Conservation (phyloP, 2,888 invertebrate species). For the Congeria kusceri region DNA sequence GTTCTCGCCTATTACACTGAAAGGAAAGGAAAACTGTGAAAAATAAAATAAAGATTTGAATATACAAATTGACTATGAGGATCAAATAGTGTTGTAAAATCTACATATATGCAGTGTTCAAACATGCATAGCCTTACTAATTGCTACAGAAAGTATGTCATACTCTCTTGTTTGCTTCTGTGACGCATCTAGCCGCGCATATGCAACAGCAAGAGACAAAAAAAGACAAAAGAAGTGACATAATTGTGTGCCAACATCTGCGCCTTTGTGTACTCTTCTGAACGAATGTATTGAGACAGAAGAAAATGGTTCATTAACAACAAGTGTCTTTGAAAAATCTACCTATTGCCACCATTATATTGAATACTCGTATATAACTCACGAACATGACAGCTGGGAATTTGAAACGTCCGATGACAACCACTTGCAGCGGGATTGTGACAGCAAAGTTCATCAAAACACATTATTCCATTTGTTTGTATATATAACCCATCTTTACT, state of each 20-base stretch:
- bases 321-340: too few relatives aligned
- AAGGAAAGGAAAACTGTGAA: constrained; percentile 30
- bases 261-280: too few relatives aligned
- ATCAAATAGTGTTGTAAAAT: background rate
- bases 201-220: constrained; percentile 7
- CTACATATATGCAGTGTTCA: background rate
- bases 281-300: too few relatives aligned
- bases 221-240: background rate
- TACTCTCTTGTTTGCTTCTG: constrained; percentile 12
- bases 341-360: too few relatives aligned
- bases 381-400: too few relatives aligned
- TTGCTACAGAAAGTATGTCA: background rate
- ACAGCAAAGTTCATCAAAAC: too few relatives aligned
- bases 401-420: too few relatives aligned
- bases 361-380: too few relatives aligned
- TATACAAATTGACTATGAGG: background rate
- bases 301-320: too few relatives aligned
- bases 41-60: constrained; percentile 15
- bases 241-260: background rate
- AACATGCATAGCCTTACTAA: background rate
- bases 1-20: constrained; percentile 17
- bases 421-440: too few relatives aligned
- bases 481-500: too few relatives aligned
- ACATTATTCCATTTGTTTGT: too few relatives aligned
- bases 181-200: constrained; percentile 15